Evolutionary conservation across 2,888 invertebrate genomes (phyloP).

Genomic region (Hermaeophaga mercurialis): DNA sequence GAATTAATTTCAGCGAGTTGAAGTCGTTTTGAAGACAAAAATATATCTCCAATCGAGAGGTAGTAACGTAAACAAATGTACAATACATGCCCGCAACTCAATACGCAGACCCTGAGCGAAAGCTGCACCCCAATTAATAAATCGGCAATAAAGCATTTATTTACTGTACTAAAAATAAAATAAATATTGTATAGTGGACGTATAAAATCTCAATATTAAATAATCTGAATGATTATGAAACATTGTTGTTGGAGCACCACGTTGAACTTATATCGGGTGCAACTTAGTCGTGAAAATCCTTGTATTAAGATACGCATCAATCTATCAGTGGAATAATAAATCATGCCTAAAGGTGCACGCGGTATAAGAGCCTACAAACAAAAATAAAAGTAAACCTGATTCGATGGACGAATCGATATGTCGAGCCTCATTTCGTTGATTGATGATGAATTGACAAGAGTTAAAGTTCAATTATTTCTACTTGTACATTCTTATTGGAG

Average conservation of each 20-base stretch:
- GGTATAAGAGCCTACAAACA: slow-evolving; percentile 37
- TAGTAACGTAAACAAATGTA: no score
- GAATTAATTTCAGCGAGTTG: no score
- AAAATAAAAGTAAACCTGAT: slow-evolving; percentile 31
- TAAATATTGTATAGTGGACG: no score
- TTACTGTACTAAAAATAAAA: no score
- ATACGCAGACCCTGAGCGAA: no score
- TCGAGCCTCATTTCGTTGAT: slow-evolving; percentile 49
- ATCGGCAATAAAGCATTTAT: no score
- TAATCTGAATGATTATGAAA: background rate
- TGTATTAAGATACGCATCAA: slow-evolving; percentile 36
- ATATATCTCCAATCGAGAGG: no score
- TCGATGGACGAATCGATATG: slow-evolving; percentile 45
- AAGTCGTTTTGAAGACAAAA: no score
- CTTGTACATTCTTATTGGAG: slow-evolving; percentile 10
- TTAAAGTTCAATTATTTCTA: slow-evolving; percentile 41
- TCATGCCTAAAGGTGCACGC: slow-evolving; percentile 39
- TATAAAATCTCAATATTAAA: no score
- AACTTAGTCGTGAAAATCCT: slow-evolving; percentile 18
- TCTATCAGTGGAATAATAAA: slow-evolving; percentile 42
- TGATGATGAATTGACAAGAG: slow-evolving; percentile 49
- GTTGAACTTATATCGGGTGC: slow-evolving; percentile 7
- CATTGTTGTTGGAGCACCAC: background rate
- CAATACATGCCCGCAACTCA: no score
- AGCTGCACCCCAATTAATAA: no score